phyloP scores from a whole-genome alignment of 2,888 invertebrate species.

The Drosophila nigritarsus region DNA sequence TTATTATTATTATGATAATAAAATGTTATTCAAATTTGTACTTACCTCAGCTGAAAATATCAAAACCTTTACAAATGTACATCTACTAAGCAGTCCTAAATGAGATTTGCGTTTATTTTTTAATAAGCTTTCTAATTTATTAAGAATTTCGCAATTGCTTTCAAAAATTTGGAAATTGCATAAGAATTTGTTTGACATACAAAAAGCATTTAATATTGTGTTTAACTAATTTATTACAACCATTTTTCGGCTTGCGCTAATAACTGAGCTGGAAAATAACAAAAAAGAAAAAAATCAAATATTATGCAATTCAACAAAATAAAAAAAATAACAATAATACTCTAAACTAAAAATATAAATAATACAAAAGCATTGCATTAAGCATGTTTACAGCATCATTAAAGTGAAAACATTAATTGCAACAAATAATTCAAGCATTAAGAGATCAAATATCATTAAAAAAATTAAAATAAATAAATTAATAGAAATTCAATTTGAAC shows the following conservation, averaged over 20 bases:
- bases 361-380: constrained; percentile 59
- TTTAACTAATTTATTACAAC: constrained; percentile 74
- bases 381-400: constrained; percentile 66
- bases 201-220: constrained; percentile 48
- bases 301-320: constrained; percentile 55
- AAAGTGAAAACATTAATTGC: constrained; percentile 62
- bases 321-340: constrained; percentile 55
- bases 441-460: constrained; percentile 65
- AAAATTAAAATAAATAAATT: constrained; percentile 27
- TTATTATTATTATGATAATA: background rate
- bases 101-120: constrained; percentile 44
- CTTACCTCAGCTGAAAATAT: constrained; percentile 49
- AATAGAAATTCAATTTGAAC: constrained; percentile 57
- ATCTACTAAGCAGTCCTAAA: constrained; percentile 38
- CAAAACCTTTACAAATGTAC: constrained; percentile 1
- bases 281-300: constrained; percentile 57
- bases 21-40: constrained; percentile 5
- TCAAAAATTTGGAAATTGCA: constrained; percentile 19
- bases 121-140: constrained; percentile 49
- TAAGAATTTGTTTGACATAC: constrained; percentile 26
- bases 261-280: constrained; percentile 79
- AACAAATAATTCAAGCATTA: constrained; percentile 66
- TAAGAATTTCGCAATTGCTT: constrained; percentile 10
- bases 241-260: constrained; percentile 64
- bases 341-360: constrained; percentile 45